Base-by-base conservation (phyloP, 2,888 invertebrate genomes). In the Mesorhabditis spiculigera region DNA sequence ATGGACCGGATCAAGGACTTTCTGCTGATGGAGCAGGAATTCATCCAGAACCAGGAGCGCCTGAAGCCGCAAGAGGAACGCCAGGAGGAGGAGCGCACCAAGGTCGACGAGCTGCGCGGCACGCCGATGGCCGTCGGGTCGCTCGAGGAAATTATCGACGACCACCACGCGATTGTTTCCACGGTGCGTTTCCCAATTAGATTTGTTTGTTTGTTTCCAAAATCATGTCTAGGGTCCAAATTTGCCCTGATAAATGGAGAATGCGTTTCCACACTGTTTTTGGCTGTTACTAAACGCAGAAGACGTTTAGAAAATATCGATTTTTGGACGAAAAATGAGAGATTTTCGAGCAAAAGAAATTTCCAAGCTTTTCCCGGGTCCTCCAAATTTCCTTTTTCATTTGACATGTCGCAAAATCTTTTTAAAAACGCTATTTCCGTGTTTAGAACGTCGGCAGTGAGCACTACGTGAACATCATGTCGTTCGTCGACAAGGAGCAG, bases 101-200 rank as follows among this genome's bases (percentile, higher is more conserved):
- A 78, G 65, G 97, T 98, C 61, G 98, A 98, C 89, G 97, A 99
- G 87, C 89, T 99, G 69, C 90, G 98, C 87, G 97, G 98, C 64
- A 96, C 97, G 45, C 98, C 98, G 0, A 99, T 98, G 98, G 96
- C 96, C 5, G 98, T 98, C 43, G 98, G 98, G n/a, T 95, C 93
- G 76, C 88, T 98, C 73, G 98, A 99, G 87, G 98, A 98, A 89
- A 96, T 99, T 73, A 99, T 99, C 82, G 98, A 98, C 88, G 98
- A 98, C 87, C 98, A 97, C 88, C 98, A 98, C 88, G 98, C 98
- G 4, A 99, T 98, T 87, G 98, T 98, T n/a, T 77, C 76, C 8
- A 77, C 78, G 5, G 78, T 76, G 43, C 69, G 75, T 69, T 45
- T 62, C n/a, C n/a, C 0, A 4, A 28, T 28, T 28, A 28, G 28